Percentiles rank a stretch among this genome's conserved stretches.
These are phyloP conservation scores for Poecilia gillii DNA, from an alignment of 2,797 vertebrate species.

Conservation along the genomic window DNA sequence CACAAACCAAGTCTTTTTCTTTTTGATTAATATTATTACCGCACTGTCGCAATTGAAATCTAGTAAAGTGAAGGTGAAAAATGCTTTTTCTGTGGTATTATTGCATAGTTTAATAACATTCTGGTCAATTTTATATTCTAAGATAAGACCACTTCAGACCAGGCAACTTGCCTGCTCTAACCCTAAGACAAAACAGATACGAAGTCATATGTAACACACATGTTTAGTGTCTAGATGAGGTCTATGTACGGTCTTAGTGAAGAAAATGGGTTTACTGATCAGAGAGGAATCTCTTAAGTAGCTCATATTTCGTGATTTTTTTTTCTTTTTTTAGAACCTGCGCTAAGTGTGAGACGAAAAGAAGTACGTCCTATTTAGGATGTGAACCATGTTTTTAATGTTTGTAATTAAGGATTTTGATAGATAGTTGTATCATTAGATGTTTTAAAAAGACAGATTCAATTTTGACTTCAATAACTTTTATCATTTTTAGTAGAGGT, in stretches of 20 bases:
- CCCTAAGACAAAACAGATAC: neutral
- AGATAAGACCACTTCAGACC: neutral
- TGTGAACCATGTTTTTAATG: neutral
- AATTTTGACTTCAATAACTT: neutral
- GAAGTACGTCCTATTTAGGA: neutral
- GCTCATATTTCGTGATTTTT: neutral
- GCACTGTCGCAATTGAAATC: neutral
- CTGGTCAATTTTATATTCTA: neutral
- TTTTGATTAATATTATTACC: neutral
- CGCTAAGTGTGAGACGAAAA: neutral
- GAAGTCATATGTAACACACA: too few species aligned
- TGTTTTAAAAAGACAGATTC: neutral
- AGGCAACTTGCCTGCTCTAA: neutral
- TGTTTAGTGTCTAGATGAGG: neutral
- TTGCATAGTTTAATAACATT: neutral
- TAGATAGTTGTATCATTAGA: neutral
- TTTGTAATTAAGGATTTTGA: neutral
- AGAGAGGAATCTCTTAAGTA: neutral
- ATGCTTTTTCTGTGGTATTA: neutral
- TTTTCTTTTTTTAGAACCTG: neutral
- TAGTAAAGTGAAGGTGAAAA: neutral
- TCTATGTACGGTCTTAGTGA: neutral
- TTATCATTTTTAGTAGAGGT: neutral
- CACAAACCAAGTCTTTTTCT: neutral
- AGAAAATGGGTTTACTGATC: neutral